These are phyloP conservation scores for Hypena proboscidalis DNA, from an alignment of 2,888 invertebrate species.

Conservation along the genomic window DNA sequence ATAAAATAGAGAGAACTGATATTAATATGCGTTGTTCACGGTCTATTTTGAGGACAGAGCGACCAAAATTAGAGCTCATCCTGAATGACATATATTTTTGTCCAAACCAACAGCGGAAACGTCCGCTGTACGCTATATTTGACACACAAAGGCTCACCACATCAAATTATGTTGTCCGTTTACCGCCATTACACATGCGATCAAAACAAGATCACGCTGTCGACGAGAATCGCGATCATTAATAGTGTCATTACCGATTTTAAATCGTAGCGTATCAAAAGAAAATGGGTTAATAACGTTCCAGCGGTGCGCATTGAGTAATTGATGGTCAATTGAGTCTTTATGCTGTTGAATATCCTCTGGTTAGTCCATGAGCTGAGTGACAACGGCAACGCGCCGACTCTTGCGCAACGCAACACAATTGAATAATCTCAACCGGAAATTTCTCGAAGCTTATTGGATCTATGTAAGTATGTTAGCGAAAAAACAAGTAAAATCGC, in stretches of 20 bases:
- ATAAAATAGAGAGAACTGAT: no score
- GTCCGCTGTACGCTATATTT: slow-evolving; percentile 17
- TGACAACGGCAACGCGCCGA: neutral
- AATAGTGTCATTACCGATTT: slow-evolving; percentile 12
- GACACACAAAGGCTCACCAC: slow-evolving; percentile 8
- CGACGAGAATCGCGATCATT: no score
- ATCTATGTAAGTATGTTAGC: no score
- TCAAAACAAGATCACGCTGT: slow-evolving; percentile 18
- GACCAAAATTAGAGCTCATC: neutral
- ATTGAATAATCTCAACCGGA: slow-evolving; percentile 26
- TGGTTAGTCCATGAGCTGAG: slow-evolving; percentile 18
- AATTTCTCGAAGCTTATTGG: neutral
- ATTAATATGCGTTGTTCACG: no score
- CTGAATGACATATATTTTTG: slow-evolving; percentile 1
- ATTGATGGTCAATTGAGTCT: slow-evolving; percentile 30
- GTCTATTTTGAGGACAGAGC: no score
- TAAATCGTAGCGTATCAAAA: slow-evolving; percentile 7
- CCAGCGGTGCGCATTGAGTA: slow-evolving; percentile 14
- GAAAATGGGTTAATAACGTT: slow-evolving; percentile 24
- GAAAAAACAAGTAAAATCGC: no score
- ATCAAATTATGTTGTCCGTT: slow-evolving; percentile 27
- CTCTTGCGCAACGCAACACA: slow-evolving; percentile 5
- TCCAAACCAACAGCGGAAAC: slow-evolving; percentile 17
- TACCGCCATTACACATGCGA: slow-evolving; percentile 19
- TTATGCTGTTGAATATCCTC: slow-evolving; percentile 21